Conservation (phyloP, 2,888 invertebrate genomes). For the Drosophila prolongata region DNA sequence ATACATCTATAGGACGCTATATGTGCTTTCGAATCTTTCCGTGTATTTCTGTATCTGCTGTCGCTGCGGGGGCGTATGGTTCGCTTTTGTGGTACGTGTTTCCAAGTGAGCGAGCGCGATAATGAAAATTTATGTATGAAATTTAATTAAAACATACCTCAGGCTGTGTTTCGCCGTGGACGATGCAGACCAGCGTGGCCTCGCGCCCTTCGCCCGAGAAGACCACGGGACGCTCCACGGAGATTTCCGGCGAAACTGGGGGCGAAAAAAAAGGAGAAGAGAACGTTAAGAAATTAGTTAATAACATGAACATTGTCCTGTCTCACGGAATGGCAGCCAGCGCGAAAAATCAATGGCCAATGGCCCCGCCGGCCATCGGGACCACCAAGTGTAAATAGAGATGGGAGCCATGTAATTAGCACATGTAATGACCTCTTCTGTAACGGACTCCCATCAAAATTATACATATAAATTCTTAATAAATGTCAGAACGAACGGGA, state of each 20-base stretch:
- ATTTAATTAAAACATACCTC: slow-evolving; percentile 86
- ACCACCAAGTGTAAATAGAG: slow-evolving; percentile 9
- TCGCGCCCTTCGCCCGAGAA: slow-evolving; percentile 89
- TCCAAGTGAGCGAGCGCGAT: slow-evolving; percentile 62
- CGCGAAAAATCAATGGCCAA: slow-evolving; percentile 52
- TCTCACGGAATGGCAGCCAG: slow-evolving; percentile 4
- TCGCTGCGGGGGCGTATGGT: slow-evolving; percentile 28
- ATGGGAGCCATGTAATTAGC: slow-evolving; percentile 51
- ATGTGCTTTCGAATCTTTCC: slow-evolving; percentile 1
- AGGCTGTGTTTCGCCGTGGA: slow-evolving; percentile 88
- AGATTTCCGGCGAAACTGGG: slow-evolving; percentile 84
- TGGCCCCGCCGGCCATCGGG: slow-evolving; percentile 13
- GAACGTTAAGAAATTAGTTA: slow-evolving; percentile 61
- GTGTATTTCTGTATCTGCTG: slow-evolving; percentile 23
- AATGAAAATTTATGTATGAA: slow-evolving; percentile 73
- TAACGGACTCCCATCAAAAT: slow-evolving; percentile 44
- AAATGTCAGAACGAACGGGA: slow-evolving; percentile 57
- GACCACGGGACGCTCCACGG: slow-evolving; percentile 87
- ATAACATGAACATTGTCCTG: slow-evolving; percentile 47
- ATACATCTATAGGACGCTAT: slow-evolving; percentile 25
- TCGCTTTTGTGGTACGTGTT: slow-evolving; percentile 41
- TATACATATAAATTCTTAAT: slow-evolving; percentile 73
- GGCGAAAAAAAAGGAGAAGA: neutral
- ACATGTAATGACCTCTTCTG: slow-evolving; percentile 18
- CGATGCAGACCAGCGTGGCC: slow-evolving; percentile 88